Evolutionary conservation across 2,113 vertebrate genomes (phyloP).

Genomic region (Ptychochromis oligacanthus): DNA sequence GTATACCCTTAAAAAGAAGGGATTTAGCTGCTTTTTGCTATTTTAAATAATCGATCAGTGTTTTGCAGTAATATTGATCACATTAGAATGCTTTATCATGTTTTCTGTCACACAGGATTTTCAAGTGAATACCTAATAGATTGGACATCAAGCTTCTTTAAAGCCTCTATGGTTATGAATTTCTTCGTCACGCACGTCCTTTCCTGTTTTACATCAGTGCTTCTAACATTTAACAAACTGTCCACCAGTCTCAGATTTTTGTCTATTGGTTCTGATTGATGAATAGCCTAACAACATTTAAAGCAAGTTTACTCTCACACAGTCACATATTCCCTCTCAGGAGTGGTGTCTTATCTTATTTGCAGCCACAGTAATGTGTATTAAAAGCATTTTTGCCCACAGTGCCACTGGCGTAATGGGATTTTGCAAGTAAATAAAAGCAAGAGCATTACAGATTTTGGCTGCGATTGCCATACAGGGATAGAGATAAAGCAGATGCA

Average conservation of each 20-base stretch:
- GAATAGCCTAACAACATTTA: slow-evolving; percentile 64
- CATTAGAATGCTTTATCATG: background rate
- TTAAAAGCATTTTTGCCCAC: slow-evolving; percentile 72
- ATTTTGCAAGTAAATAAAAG: slow-evolving; percentile 74
- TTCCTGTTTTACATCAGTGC: slow-evolving; percentile 29
- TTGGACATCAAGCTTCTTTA: background rate
- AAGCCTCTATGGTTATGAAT: background rate
- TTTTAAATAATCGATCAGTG: background rate
- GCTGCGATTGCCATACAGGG: slow-evolving; percentile 41
- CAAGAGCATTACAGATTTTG: slow-evolving; percentile 62
- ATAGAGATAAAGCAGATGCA: slow-evolving; percentile 54
- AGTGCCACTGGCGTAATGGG: slow-evolving; percentile 63
- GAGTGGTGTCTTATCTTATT: slow-evolving; percentile 75
- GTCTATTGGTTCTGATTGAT: slow-evolving; percentile 58
- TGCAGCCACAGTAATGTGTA: slow-evolving; percentile 69
- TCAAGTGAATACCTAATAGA: background rate
- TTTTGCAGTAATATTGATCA: background rate
- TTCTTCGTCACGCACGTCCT: background rate
- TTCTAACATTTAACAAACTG: slow-evolving; percentile 35
- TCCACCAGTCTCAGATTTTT: slow-evolving; percentile 39
- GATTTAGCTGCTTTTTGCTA: background rate
- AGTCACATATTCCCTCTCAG: slow-evolving; percentile 64
- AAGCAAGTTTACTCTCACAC: slow-evolving; percentile 57
- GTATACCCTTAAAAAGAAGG: background rate
- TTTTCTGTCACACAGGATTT: background rate